Evolutionary conservation across 2,113 vertebrate genomes (phyloP), one percentile per base, ranked within the genome.

Genomic region (Haemorhous mexicanus): DNA sequence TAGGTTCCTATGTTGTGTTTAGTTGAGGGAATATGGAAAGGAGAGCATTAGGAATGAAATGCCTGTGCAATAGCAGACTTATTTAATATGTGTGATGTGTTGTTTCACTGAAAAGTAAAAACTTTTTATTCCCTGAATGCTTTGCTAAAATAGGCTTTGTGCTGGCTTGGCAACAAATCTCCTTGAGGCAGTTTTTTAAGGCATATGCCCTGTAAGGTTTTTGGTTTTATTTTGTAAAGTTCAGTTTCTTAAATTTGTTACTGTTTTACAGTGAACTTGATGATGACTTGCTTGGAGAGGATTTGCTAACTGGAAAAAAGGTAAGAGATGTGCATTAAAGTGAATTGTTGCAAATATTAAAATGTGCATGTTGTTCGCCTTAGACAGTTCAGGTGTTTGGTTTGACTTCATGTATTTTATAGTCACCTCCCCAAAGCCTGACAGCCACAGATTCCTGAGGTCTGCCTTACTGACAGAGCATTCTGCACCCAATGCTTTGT

Each of bases 251-350:
- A 76, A 28, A 76, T 95, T 70, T 82, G 32, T 85, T 61, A 75
- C 43, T 97, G 11, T 94, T 92, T 96, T 89, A 59, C 85, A 99
- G 99, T 97, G 99, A 99, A 97, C 98, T 99, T 75, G 99, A 99
- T 97, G 99, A 99, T 76, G 99, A 99, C 89, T 98, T 99, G 92
- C 98, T 99, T 85, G 98, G 98, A 94, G 99, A 99, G 83, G 99
- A 99, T 96, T 98, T 99, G 95, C 97, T 99, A 13, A 97, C 98
- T 84, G 98, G 98, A 77, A 99, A 99, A 98, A 99, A 99, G 99
- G 99, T 99, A 98, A 98, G 97, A 89, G 50, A 50, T 52, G 12
- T 5, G 17, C 14, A 8, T 53, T 67, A 21, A 79, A 80, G 11
- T 55, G 37, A 76, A 47, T 44, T n/a, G 7, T 62, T 78, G 19